These are phyloP conservation scores for Venturia canescens DNA, from an alignment of 1,140 invertebrate genomes.

Conservation along the genomic window DNA sequence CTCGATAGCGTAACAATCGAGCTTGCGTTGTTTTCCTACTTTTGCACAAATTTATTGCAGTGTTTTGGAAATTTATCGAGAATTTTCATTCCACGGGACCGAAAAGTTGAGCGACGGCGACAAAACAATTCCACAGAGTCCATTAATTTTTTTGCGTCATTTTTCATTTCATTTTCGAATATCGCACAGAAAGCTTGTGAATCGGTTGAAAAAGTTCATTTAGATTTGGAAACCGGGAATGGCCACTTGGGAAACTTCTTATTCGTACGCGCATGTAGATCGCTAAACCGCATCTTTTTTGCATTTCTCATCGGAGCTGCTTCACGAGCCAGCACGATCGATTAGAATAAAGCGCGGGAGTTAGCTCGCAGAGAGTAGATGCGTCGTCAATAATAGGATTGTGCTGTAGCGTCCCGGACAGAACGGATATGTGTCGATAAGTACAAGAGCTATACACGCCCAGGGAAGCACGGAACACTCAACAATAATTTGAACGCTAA, in stretches of 20 bases:
- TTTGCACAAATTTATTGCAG: too few relatives aligned
- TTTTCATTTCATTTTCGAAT: too few relatives aligned
- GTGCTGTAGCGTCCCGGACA: not conserved
- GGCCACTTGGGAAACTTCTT: not conserved
- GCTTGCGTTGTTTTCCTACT: too few relatives aligned
- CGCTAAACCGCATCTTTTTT: not conserved
- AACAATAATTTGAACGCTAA: not conserved
- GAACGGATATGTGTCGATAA: conserved; percentile 16
- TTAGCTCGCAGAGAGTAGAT: not conserved
- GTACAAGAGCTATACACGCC: not conserved
- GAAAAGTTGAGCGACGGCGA: too few relatives aligned
- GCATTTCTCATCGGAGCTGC: not conserved
- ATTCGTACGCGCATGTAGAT: not conserved
- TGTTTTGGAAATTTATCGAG: too few relatives aligned
- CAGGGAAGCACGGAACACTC: not conserved
- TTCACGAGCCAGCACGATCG: not conserved
- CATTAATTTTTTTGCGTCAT: too few relatives aligned
- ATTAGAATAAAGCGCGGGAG: not conserved
- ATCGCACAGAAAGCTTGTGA: not conserved
- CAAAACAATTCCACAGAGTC: too few relatives aligned
- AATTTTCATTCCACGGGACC: too few relatives aligned
- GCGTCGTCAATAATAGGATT: conserved; percentile 7
- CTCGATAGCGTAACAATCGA: too few relatives aligned
- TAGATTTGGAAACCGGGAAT: not conserved
- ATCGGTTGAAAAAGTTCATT: not conserved